phyloP scores from a whole-genome alignment of 2,113 vertebrate species.

The Hemicordylus capensis region DNA sequence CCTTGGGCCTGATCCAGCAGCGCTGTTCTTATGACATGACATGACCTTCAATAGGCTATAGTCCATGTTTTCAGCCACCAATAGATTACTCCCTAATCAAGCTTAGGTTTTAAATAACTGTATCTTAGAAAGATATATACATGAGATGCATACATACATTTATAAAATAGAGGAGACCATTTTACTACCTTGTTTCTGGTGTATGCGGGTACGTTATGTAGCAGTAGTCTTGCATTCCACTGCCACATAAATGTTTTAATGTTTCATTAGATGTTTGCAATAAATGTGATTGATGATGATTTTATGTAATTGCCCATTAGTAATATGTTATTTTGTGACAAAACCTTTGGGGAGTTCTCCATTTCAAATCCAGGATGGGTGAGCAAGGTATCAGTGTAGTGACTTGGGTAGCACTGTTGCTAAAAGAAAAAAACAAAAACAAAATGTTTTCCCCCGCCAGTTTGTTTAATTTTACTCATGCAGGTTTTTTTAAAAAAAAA shows the following conservation, averaged over 20 bases:
- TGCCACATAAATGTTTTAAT: constrained; percentile 76
- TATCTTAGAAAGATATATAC: constrained; percentile 67
- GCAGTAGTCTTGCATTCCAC: constrained; percentile 67
- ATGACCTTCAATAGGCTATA: too few relatives aligned
- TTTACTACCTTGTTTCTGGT: constrained; percentile 76
- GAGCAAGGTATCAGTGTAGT: constrained; percentile 35
- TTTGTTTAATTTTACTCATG: constrained; percentile 65
- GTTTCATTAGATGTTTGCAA: constrained; percentile 79
- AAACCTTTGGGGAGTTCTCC: constrained; percentile 68
- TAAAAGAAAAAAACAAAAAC: constrained; percentile 54
- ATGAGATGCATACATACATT: constrained; percentile 69
- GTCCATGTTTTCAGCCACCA: too few relatives aligned
- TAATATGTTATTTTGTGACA: constrained; percentile 74
- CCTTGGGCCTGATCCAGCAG: too few relatives aligned
- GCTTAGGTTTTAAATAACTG: constrained; percentile 63
- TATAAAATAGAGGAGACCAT: constrained; percentile 64
- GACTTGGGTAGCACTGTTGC: constrained; percentile 39
- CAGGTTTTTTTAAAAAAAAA: constrained; percentile 70
- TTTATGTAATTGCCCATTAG: constrained; percentile 74
- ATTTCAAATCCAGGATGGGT: constrained; percentile 51
- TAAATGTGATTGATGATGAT: constrained; percentile 78
- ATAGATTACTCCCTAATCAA: not conserved
- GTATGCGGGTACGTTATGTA: constrained; percentile 73
- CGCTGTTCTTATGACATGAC: too few relatives aligned
- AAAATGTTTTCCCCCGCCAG: constrained; percentile 24